Conservation (phyloP, 2,888 invertebrate genomes). For the Schizotus pectinicornis region DNA sequence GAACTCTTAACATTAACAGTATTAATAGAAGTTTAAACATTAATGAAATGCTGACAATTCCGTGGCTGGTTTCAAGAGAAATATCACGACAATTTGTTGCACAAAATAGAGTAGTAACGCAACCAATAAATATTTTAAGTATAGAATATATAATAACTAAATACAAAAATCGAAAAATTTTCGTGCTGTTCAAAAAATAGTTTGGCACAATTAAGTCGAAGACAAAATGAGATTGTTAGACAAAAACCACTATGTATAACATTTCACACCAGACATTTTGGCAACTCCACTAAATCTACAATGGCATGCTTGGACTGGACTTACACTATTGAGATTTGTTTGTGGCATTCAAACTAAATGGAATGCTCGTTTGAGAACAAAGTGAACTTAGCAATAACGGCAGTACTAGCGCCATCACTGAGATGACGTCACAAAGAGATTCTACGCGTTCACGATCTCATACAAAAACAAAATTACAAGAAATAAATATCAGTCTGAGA, state of each 20-base stretch:
- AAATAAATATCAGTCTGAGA: conserved; percentile 28
- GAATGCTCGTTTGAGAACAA: conserved; percentile 8
- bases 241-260: conserved; percentile 1
- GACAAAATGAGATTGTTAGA: conserved; percentile 3
- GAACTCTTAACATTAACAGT: neutral
- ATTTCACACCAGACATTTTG: conserved; percentile 10
- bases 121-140: conserved; percentile 18
- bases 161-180: conserved; percentile 2
- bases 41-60: conserved; percentile 12
- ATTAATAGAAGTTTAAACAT: too few species aligned
- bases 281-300: conserved; percentile 10
- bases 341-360: conserved; percentile 14
- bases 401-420: neutral
- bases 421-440: neutral
- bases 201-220: conserved; percentile 17
- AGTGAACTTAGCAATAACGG: conserved; percentile 3
- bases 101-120: conserved; percentile 3
- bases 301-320: conserved; percentile 23
- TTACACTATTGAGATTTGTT: neutral
- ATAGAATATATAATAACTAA: conserved; percentile 25
- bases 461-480: neutral
- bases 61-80: conserved; percentile 3
- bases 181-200: conserved; percentile 1
- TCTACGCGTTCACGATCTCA: neutral
- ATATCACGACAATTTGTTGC: conserved; percentile 4